Evolutionary conservation across 2,797 vertebrate genomes (phyloP), one percentile per base, ranked within the genome.

Genomic region (Falco biarmicus): DNA sequence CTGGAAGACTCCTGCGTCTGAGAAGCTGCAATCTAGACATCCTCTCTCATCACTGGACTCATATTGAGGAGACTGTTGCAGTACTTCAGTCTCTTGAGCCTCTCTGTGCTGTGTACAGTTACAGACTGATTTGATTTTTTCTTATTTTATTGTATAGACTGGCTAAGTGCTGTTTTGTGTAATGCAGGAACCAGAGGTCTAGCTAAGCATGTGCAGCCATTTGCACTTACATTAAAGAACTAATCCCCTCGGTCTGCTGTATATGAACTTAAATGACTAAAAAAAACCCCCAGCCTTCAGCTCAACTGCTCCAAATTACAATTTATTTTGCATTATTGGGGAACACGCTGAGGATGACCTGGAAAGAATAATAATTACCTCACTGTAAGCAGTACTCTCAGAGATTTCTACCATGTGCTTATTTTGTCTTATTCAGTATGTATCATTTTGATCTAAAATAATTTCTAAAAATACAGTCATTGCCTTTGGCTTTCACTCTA

Each of bases 391-490:
- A 66, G 64, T 13, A 54, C 31, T 92, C 51, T 94, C 83, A 45
- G 51, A 65, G 32, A 60, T 63, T 83, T 94, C 81, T 24, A 17
- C 37, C 43, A 19, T 54, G 53, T 43, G 15, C 74, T 76, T 95
- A 47, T 81, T 87, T 90, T 76, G 57, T 71, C 61, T 90, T 85
- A 51, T 83, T 96, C 17, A 1, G 41, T 63, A 43, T 13, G 8
- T 69, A 88, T 70, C 64, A 82, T 95, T 96, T 89, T 75, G 57
- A 90, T 86, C 93, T 95, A 64, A 47, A 95, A 94, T 66, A 18
- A 93, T 90, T 96, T 95, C 96, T 93, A 84, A 87, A 96, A 96
- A 94, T 59, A 84, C 60, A 53, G 59, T 70, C 15, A 51, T 93
- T 87, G 94, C 83, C 73, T 95, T 84, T 83, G 76, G 85, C 73